Evolutionary conservation across 2,888 invertebrate genomes (phyloP), one percentile per base, ranked within the genome.

Genomic region (Trissonchulus latispiculum): DNA sequence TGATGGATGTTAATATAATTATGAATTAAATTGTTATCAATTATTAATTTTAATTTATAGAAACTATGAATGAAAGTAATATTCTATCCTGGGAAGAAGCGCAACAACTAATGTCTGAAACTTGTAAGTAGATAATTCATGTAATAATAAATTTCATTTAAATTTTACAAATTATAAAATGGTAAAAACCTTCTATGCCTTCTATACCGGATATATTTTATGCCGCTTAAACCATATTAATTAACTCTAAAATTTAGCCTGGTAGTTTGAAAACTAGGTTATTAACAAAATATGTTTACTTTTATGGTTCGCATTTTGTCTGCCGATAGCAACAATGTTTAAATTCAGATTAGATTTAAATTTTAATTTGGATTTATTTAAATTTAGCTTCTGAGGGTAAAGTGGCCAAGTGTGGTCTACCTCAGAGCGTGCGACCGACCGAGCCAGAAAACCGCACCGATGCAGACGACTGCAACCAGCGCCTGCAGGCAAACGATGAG

Each of bases 401-500:
- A 37, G 66, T 74, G 8, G 74, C 79, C 32, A 82, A 82, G 73
- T 79, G 78, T 73, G 78, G 78, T 73, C 76, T 82, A 18, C 81
- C 80, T n/a, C 78, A 78, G 70, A 80, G 79, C 70, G 80, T 80
- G 33, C 77, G 81, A 29, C 81, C 82, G 1, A 77, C 79, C 84
- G 96, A 97, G 84, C 95, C 96, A 76, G 96, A 97, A 78, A 99
- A 99, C 85, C 89, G 89, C 83, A 96, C 96, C 77, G 93, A 99
- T 84, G 90, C 95, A 37, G 96, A 95, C 77, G 90, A 91, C 78
- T 91, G 92, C 76, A 89, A 95, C 81, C 89, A 90, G 83, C 89
- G 91, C 85, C 90, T 95, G 8, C 77, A 79, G 77, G 89, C 90
- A 83, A 91, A 93, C 78, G 93, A 97, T 87, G 88, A 90, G 81